A percentile compares a stretch with the other conserved stretches of the same genome.
Conservation (phyloP, 2,888 invertebrate genomes). For the Adelognathus sp. region DNA sequence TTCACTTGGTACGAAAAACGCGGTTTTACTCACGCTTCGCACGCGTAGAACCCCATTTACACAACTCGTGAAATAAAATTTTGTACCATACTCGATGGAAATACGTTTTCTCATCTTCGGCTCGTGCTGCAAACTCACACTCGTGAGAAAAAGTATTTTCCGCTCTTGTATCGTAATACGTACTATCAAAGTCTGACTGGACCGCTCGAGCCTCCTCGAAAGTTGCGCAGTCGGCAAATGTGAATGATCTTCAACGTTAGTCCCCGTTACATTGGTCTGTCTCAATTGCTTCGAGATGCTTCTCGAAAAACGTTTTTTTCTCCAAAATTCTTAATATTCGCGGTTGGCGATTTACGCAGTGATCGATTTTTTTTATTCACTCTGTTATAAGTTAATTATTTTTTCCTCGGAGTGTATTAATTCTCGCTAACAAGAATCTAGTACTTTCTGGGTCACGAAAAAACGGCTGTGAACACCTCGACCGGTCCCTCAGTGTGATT, state of each 20-base stretch:
- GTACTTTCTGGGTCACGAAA: slow-evolving; percentile 33
- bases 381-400: not conserved
- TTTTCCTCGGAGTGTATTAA: not conserved
- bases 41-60: no score
- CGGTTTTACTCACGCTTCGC: no score
- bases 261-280: slow-evolving; percentile 56
- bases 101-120: no score
- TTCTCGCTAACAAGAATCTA: slow-evolving; percentile 26
- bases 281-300: slow-evolving; percentile 13
- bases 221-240: slow-evolving; percentile 40
- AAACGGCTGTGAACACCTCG: slow-evolving; percentile 5
- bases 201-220: no score
- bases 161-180: no score
- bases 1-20: not conserved
- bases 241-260: slow-evolving; percentile 33
- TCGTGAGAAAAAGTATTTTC: no score
- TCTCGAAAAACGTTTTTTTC: slow-evolving; percentile 1
- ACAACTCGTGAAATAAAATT: no score
- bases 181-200: no score
- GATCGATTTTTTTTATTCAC: not conserved
- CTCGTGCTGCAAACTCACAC: no score
- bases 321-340: not conserved
- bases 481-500: slow-evolving; percentile 29
- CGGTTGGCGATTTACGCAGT: no score
- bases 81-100: no score